Evolutionary conservation across 2,888 invertebrate species (phyloP), one percentile per base, ranked within the genome.

Genomic region (Julus scandinavius): DNA sequence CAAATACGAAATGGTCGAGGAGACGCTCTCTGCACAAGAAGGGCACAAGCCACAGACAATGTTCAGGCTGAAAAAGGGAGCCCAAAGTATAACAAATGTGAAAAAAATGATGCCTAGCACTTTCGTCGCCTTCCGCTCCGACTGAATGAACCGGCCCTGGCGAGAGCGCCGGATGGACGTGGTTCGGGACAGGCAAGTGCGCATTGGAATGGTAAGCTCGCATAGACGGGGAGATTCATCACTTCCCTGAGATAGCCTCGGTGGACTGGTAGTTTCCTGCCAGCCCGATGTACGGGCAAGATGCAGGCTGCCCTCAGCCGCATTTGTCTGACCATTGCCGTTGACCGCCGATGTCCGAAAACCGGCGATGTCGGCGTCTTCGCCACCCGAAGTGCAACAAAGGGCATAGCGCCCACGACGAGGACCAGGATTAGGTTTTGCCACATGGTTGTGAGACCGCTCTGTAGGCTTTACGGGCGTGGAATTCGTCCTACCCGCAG

Each of bases 51-150:
- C 96, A 17, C 96, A 96, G 90, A 97, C 93, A 91, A 98, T 94
- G 89, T 92, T 88, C 13, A 97, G 94, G 13, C 97, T 96, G 92
- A 98, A 98, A 93, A 98, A 98, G 11, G 98, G 98, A n/a, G 97
- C 96, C 98, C 98, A 98, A 50, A 98, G 94, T 85, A 98, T 95
- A 50, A 98, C 97, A 92, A 98, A 98, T 0, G 97, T 97, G 92
- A 97, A 97, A 93, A 98, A 98, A 1, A 98, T 97, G 0, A 98
- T 96, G 3, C 98, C 98, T 38, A 98, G 93, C 4, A 98, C 98
- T 93, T 98, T 98, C 15, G 98, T 98, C 0, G 99, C 99, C 92
- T 98, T 98, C 92, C 98, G 98, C 92, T 99, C 98, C 87, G 97
- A 94, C 85, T 91, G 91, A 5, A 93, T 92, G 80, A 89, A 91